These are phyloP conservation scores for Molorchus minor DNA, from an alignment of 2,888 invertebrate genomes.

Conservation along the genomic window DNA sequence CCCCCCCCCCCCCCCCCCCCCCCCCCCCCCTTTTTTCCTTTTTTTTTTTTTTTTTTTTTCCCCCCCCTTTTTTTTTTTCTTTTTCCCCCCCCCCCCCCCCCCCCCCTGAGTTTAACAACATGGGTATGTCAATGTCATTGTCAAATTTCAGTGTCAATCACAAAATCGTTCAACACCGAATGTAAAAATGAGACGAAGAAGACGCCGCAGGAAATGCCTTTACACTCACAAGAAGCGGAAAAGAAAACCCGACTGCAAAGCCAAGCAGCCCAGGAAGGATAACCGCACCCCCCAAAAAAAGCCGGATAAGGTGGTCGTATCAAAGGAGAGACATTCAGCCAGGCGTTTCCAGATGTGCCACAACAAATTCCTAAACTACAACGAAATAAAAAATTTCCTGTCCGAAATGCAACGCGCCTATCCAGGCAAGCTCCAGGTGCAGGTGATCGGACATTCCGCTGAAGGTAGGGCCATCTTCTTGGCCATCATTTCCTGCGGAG, in stretches of 20 bases:
- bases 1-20: too few species aligned
- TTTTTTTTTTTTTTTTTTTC: too few species aligned
- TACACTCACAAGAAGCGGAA: background rate
- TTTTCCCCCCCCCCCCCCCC: too few species aligned
- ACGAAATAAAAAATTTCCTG: slow-evolving; percentile 43
- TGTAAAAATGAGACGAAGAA: too few species aligned
- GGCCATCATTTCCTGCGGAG: slow-evolving; percentile 23
- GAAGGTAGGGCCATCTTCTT: slow-evolving; percentile 36
- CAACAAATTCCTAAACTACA: slow-evolving; percentile 44
- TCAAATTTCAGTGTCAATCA: too few species aligned
- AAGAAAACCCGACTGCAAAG: background rate
- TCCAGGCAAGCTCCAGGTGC: slow-evolving; percentile 31
- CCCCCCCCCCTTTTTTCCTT: too few species aligned
- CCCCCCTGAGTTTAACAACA: too few species aligned
- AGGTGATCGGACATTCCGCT: slow-evolving; percentile 36
- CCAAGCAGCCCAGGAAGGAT: too few species aligned
- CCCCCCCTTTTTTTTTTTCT: too few species aligned
- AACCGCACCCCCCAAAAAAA: background rate
- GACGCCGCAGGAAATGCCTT: background rate
- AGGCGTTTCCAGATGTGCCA: slow-evolving; percentile 44
- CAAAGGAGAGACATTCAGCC: slow-evolving; percentile 14
- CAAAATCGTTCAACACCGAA: too few species aligned
- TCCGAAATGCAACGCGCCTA: slow-evolving; percentile 33
- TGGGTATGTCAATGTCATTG: too few species aligned
- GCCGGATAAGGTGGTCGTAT: background rate